phyloP scores from a whole-genome alignment of 2,888 invertebrate species.

The Meliscaeva auricollis region DNA sequence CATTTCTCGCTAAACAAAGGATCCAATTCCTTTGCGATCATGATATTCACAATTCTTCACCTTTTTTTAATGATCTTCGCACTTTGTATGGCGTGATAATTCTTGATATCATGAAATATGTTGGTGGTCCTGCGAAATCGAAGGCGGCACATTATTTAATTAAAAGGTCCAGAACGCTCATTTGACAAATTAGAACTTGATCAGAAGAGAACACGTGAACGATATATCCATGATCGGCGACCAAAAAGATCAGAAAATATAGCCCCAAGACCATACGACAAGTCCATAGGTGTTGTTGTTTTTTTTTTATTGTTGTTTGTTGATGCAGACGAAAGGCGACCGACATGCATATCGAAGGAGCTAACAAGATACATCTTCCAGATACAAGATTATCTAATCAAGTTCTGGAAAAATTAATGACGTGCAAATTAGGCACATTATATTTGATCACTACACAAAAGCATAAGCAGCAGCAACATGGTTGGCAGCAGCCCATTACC shows the following conservation, averaged over 20 bases:
- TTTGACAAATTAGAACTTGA: conserved; percentile 73
- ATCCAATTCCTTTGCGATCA: neutral
- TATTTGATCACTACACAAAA: conserved; percentile 71
- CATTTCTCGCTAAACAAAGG: too few species aligned
- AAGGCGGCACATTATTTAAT: conserved; percentile 59
- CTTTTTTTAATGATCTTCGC: conserved; percentile 3
- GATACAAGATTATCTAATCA: conserved; percentile 73
- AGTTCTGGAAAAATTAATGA: conserved; percentile 70
- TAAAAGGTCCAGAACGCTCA: conserved; percentile 64
- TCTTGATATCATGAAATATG: neutral
- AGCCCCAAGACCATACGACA: conserved; percentile 51
- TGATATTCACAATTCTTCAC: conserved; percentile 12
- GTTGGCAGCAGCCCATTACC: conserved; percentile 70
- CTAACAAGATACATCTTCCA: conserved; percentile 71
- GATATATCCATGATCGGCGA: conserved; percentile 47
- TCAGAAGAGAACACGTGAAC: conserved; percentile 35
- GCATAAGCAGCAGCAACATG: conserved; percentile 68
- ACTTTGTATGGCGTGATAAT: neutral
- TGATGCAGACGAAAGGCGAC: conserved; percentile 32
- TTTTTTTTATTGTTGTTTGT: neutral
- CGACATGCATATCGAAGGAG: conserved; percentile 63
- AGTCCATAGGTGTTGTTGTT: conserved; percentile 30
- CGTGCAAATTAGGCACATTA: conserved; percentile 75
- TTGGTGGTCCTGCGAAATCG: conserved; percentile 60
- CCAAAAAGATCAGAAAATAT: conserved; percentile 10